phyloP scores from a whole-genome alignment of 2,888 invertebrate genomes.

The Hedychridium roseum region DNA sequence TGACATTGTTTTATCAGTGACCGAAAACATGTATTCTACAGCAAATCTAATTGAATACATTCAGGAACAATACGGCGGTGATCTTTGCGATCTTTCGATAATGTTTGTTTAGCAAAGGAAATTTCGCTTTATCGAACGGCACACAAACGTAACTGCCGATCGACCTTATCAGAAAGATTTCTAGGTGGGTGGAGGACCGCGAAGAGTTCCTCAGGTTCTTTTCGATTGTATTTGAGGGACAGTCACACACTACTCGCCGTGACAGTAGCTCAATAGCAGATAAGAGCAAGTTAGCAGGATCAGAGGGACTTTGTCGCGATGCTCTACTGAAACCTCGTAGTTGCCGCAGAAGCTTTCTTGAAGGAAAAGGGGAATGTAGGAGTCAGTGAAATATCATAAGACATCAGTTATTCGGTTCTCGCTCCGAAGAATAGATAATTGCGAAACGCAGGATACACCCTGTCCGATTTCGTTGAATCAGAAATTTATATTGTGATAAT shows the following conservation, averaged over 20 bases:
- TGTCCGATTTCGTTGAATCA: not conserved
- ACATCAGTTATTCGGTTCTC: not conserved
- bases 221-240: conserved; percentile 21
- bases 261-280: conserved; percentile 24
- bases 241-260: conserved; percentile 31
- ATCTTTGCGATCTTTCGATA: too few relatives aligned
- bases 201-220: conserved; percentile 17
- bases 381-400: too few relatives aligned
- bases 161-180: conserved; percentile 27
- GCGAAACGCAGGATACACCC: not conserved
- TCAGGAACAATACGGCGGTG: too few relatives aligned
- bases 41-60: too few relatives aligned
- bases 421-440: not conserved
- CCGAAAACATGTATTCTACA: too few relatives aligned
- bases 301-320: not conserved
- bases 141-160: conserved; percentile 8
- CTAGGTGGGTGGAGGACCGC: conserved; percentile 20
- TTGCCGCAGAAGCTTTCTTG: too few relatives aligned
- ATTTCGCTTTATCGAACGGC: not conserved
- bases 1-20: too few relatives aligned
- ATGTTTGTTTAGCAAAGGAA: too few relatives aligned
- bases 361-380: too few relatives aligned
- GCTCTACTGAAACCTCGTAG: not conserved
- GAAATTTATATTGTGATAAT: too few relatives aligned
- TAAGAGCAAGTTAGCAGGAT: not conserved